Evolutionary conservation across 2,888 invertebrate genomes (phyloP), one percentile per base, ranked within the genome.

Genomic region (Noctua janthe): DNA sequence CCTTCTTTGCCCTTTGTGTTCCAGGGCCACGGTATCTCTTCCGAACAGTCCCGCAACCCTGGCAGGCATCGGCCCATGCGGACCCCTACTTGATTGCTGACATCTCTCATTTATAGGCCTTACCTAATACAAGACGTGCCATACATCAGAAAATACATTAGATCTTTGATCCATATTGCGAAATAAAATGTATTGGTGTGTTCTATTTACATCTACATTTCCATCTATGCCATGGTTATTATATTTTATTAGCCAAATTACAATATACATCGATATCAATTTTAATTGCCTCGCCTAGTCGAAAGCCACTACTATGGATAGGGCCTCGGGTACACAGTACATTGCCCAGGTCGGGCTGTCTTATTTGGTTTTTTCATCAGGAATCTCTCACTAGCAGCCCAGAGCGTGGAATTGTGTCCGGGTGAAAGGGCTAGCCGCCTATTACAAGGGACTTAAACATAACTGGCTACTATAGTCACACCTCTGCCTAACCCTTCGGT

Each of bases 211-310:
- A 29, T 15, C 29, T 62, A 62, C 39, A 39, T 76, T 69, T 54
- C 29, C 23, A 76, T 23, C 56, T 59, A 59, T 66, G 83, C 83
- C 70, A 77, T 11, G 78, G 70, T 59, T 76, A 74, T 80, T 54
- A 74, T 80, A 43, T 51, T 51, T 51, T 70, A 20, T 62, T 80
- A 13, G 2, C 8, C 20, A 17, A 11, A 70, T 10, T 20, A 23
- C 29, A 13, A 17, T 35, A 43, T 54, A 47, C 29, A 74, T 1
- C 20, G 5, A 17, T 56, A 1, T 23, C 23, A 23, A 43, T 43
- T 29, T 51, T 17, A 74, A 56, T 15, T 47, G 43, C n/a, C n/a
- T 69, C 23, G 43, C 17, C 64, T 35, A 62, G 29, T 62, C 29
- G 8, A 7, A 17, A 35, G 15, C 2, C 29, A 1, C 17, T 64